phyloP scores from a whole-genome alignment of 1,140 invertebrate genomes.

The Aleiodes sp. region DNA sequence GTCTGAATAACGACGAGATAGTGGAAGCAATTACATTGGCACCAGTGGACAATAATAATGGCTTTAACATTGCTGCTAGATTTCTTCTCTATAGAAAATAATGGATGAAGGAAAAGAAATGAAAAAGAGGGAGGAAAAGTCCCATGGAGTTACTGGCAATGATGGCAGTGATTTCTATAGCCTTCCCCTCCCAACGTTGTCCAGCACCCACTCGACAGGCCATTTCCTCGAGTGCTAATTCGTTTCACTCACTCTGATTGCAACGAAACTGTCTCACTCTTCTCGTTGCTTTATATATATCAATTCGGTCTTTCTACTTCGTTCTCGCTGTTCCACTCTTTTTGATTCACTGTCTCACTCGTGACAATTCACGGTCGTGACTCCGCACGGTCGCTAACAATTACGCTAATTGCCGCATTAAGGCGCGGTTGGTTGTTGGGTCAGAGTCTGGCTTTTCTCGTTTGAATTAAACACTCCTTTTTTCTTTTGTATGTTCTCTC shows the following conservation, averaged over 20 bases:
- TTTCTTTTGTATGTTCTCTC: not conserved
- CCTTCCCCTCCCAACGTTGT: not conserved
- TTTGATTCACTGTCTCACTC: not conserved
- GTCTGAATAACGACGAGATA: not conserved
- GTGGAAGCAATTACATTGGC: slow-evolving; percentile 5
- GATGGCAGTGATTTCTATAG: slow-evolving; percentile 7
- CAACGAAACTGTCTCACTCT: slow-evolving; percentile 3
- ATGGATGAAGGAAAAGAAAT: not conserved
- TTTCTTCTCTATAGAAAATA: not conserved
- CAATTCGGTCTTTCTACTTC: too few species aligned
- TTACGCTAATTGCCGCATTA: slow-evolving; percentile 37
- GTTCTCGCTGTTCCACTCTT: not conserved
- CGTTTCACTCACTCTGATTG: slow-evolving; percentile 35
- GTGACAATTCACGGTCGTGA: slow-evolving; percentile 7
- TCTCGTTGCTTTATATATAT: too few species aligned
- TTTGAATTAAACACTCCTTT: slow-evolving; percentile 1
- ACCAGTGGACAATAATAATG: slow-evolving; percentile 2
- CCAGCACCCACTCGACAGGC: slow-evolving; percentile 8
- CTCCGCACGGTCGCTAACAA: slow-evolving; percentile 40
- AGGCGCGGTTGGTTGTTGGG: slow-evolving; percentile 13
- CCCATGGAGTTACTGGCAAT: not conserved
- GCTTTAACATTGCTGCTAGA: not conserved
- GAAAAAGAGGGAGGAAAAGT: not conserved
- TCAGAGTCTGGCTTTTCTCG: slow-evolving; percentile 17
- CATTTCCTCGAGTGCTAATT: slow-evolving; percentile 31